Conservation (phyloP, 2,797 vertebrate genomes). For the Myoxocephalus aenaeus region DNA sequence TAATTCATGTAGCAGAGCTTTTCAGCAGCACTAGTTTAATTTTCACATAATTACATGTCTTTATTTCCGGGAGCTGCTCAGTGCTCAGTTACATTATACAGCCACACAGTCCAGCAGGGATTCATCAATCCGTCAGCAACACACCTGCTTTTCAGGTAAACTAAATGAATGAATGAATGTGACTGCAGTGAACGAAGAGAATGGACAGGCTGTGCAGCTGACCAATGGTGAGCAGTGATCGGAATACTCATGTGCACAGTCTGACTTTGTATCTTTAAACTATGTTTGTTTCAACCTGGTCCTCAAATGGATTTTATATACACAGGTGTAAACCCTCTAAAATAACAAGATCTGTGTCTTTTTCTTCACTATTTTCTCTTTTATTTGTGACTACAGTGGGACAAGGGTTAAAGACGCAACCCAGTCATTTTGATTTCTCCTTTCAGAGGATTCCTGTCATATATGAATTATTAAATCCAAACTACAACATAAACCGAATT, state of each 20-base stretch:
- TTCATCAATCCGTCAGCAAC: constrained; percentile 40
- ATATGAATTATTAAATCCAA: background rate
- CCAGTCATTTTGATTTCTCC: background rate
- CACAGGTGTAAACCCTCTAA: background rate
- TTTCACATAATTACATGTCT: constrained; percentile 31
- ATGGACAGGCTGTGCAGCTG: constrained; percentile 15
- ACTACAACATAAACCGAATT: background rate
- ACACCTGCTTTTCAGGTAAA: constrained; percentile 5
- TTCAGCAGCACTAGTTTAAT: constrained; percentile 32
- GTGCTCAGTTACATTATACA: constrained; percentile 5
- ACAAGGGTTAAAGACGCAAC: background rate
- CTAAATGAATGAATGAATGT: constrained; percentile 11
- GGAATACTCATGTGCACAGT: background rate
- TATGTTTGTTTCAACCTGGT: background rate
- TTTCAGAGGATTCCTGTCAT: background rate
- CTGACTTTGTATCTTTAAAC: background rate
- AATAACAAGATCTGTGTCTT: background rate
- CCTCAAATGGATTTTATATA: background rate
- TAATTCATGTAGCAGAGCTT: constrained; percentile 2
- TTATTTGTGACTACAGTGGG: too few relatives aligned
- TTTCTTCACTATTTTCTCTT: background rate
- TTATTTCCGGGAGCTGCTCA: constrained; percentile 21
- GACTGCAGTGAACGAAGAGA: constrained; percentile 1
- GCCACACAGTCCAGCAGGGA: constrained; percentile 27
- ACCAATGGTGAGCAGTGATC: constrained; percentile 1